Evolutionary conservation across 2,797 vertebrate species (phyloP), one percentile per base, ranked within the genome.

Genomic region (Gouania willdenowi): DNA sequence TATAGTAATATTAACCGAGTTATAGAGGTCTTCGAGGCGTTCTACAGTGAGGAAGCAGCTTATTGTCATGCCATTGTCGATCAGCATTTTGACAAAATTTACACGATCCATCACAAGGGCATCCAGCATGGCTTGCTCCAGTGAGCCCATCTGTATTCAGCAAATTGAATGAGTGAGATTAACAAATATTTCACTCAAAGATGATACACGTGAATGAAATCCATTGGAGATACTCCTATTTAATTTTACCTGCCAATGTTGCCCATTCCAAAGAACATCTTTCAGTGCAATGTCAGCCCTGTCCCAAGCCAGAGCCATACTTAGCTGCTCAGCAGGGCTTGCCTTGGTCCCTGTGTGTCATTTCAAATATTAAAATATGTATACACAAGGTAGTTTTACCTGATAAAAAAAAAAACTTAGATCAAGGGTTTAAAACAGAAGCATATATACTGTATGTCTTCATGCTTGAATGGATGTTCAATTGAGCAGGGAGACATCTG

Each of bases 101-200:
- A 98, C 96, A 1, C 92, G 91, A 73, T 98, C 94, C 96, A 99
- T 95, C 61, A 94, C 71, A 53, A 99, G 84, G 46, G 96, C 93
- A 66, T 98, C 87, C 53, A 95, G 71, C 94, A 98, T 94, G 40
- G 92, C 90, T 81, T 94, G 87, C 55, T 99, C 95, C 77, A 99
- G 73, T 1, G 88, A 91, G 2, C 91, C 95, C 53, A 90, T 88
- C 97, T 99, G 19, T 2, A 63, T 2, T 27, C 24, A 42, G 2
- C 13, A 43, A 4, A 41, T 14, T 1, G 29, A 5, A 28, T 9
- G 5, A 28, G 26, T 19, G 18, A 6, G 10, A 6, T 18, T 5
- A 10, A 12, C 4, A 26, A 7, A 6, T 7, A n/a, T n/a, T n/a
- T n/a, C n/a, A n/a, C n/a, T n/a, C n/a, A n/a, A n/a, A n/a, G n/a